Evolutionary conservation across 2,113 vertebrate genomes (phyloP).

Genomic region (Nipponia nippon): DNA sequence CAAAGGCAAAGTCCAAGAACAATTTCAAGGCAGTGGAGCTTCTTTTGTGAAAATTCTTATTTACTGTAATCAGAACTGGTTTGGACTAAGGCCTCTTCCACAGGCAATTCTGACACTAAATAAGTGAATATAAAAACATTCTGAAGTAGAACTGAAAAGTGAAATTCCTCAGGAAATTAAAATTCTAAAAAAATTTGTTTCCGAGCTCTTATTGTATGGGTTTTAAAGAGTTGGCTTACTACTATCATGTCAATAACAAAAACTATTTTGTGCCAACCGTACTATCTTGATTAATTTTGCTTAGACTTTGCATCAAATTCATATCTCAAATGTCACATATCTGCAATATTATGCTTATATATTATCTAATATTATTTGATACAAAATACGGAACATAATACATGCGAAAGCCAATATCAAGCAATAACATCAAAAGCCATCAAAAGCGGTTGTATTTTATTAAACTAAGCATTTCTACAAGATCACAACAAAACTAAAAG

Average conservation of each 20-base stretch:
- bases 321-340: neutral
- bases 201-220: neutral
- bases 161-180: neutral
- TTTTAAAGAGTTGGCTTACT: neutral
- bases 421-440: neutral
- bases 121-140: neutral
- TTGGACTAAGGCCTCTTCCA: neutral
- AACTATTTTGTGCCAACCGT: neutral
- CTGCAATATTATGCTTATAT: neutral
- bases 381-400: neutral
- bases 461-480: neutral
- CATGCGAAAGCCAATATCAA: neutral
- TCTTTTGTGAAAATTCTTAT: neutral
- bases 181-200: neutral
- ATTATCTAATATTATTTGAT: neutral
- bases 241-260: neutral
- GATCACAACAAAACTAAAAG: neutral
- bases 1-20: neutral
- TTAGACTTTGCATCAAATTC: neutral
- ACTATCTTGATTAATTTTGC: constrained; percentile 17
- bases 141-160: neutral
- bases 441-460: neutral
- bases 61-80: neutral
- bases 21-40: neutral
- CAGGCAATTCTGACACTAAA: neutral